Conservation (phyloP, 2,113 vertebrate species). For the Pelvicachromis taeniatus region DNA sequence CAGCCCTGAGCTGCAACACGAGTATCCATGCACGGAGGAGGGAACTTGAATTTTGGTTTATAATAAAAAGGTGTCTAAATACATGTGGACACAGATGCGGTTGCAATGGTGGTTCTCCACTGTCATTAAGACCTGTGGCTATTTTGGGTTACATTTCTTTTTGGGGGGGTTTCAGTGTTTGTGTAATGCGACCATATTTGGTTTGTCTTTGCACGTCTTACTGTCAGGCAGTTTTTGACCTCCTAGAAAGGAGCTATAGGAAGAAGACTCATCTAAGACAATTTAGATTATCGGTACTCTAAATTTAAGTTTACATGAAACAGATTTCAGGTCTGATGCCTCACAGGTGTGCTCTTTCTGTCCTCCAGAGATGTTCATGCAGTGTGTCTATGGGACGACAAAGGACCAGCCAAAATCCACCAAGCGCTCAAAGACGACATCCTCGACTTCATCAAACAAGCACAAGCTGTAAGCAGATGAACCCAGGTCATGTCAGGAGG, state of each 20-base stretch:
- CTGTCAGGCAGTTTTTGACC: not conserved
- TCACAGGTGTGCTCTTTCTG: constrained; percentile 8
- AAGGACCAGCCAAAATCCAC: constrained; percentile 97
- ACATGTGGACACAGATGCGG: not conserved
- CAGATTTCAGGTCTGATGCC: fast-evolving
- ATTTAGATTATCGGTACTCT: not conserved
- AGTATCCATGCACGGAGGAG: fast-evolving
- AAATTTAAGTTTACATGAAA: not conserved
- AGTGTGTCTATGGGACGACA: constrained; percentile 98
- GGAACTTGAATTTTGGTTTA: too few relatives aligned
- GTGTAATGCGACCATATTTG: not conserved
- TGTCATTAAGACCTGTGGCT: fast-evolving
- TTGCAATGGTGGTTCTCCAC: not conserved
- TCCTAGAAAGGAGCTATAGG: not conserved
- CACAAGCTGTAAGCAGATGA: constrained; percentile 83
- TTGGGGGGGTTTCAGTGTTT: not conserved
- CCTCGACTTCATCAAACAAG: constrained; percentile 98
- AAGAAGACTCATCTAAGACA: not conserved
- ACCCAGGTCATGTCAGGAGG: not conserved
- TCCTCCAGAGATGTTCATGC: constrained; percentile 89
- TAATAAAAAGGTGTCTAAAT: not conserved
- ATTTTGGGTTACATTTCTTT: not conserved
- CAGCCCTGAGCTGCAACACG: not conserved
- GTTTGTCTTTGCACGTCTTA: not conserved
- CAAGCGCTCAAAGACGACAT: constrained; percentile 98